These are phyloP conservation scores for Microcaecilia unicolor DNA, from an alignment of 2,797 vertebrate genomes.

Conservation along the genomic window DNA sequence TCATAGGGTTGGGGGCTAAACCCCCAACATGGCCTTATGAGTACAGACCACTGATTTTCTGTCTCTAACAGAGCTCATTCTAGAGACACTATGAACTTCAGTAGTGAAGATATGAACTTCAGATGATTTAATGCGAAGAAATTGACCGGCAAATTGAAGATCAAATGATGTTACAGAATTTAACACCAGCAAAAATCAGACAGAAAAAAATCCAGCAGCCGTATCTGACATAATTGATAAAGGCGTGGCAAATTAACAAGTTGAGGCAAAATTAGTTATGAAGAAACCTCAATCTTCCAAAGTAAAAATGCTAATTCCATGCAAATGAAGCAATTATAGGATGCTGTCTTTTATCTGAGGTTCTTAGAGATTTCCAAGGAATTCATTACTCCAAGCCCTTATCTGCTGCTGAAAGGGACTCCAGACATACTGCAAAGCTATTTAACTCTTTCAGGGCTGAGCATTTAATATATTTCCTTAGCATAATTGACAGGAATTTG, in stretches of 20 bases:
- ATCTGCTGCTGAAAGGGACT: not conserved
- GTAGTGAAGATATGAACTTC: constrained; percentile 1
- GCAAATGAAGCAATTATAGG: not conserved
- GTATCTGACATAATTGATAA: constrained; percentile 2
- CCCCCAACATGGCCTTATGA: too few species aligned
- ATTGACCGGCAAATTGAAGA: constrained; percentile 15
- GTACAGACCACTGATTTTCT: too few species aligned
- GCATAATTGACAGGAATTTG: not conserved
- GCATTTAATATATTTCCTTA: not conserved
- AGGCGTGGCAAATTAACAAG: constrained; percentile 8
- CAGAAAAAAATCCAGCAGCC: constrained; percentile 12
- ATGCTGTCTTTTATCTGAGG: not conserved
- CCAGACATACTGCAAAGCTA: constrained; percentile 1
- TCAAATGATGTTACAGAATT: constrained; percentile 8
- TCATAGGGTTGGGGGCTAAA: too few species aligned
- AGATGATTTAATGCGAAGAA: constrained; percentile 6
- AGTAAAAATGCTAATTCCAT: not conserved
- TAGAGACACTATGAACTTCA: too few species aligned
- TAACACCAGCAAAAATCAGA: constrained; percentile 7
- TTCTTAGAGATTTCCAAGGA: not conserved
- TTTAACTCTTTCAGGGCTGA: constrained; percentile 1
- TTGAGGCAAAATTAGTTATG: not conserved
- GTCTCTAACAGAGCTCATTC: too few species aligned
- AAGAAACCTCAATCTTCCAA: not conserved
- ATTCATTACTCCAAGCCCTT: fast-evolving